phyloP scores from a whole-genome alignment of 2,888 invertebrate genomes.

The Nymphalis polychloros region DNA sequence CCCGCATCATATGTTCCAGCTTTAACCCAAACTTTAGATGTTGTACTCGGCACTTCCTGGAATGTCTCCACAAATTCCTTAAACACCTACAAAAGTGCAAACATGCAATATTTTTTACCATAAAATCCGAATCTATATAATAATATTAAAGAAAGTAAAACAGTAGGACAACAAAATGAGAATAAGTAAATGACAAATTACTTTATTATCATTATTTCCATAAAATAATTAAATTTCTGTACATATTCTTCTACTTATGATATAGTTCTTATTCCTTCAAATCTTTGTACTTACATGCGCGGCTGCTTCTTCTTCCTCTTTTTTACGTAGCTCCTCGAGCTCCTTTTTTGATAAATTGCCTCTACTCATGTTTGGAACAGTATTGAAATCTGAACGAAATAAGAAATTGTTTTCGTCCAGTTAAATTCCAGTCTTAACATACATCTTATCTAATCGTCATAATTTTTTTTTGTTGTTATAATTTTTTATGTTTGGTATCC shows the following conservation, averaged over 20 bases:
- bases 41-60: slow-evolving; percentile 90
- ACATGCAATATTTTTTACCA: background rate
- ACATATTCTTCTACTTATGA: too few relatives aligned
- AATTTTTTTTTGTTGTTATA: background rate
- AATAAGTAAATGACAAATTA: too few relatives aligned
- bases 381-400: background rate
- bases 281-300: slow-evolving; percentile 85
- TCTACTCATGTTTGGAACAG: slow-evolving; percentile 84
- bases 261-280: background rate
- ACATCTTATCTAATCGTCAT: background rate
- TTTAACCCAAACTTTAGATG: slow-evolving; percentile 97
- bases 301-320: slow-evolving; percentile 94
- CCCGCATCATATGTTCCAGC: slow-evolving; percentile 98
- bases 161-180: too few relatives aligned
- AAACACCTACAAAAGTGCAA: slow-evolving; percentile 85
- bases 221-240: too few relatives aligned
- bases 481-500: background rate
- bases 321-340: slow-evolving; percentile 91
- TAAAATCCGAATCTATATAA: too few relatives aligned
- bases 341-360: slow-evolving; percentile 90
- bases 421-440: background rate
- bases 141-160: too few relatives aligned
- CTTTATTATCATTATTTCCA: too few relatives aligned
- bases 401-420: background rate
- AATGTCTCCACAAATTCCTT: slow-evolving; percentile 99